phyloP scores from a whole-genome alignment of 2,888 invertebrate genomes.

The Himalopsyche japonica region DNA sequence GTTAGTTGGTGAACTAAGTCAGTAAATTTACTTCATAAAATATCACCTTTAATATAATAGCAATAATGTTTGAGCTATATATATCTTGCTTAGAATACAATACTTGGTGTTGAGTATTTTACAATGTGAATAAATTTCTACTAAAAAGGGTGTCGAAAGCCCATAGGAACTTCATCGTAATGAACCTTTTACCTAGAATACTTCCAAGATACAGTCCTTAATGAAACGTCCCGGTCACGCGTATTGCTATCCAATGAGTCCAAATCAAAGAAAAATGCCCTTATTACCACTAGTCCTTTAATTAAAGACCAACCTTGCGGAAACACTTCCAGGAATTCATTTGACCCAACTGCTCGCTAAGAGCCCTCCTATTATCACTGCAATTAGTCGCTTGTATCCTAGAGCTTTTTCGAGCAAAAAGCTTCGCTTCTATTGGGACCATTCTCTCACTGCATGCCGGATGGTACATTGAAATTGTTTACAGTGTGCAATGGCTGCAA shows the following conservation, averaged over 20 bases:
- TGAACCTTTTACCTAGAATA: neutral
- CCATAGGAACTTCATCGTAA: neutral
- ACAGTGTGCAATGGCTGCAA: neutral
- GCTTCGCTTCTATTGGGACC: neutral
- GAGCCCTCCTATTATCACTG: slow-evolving; percentile 18
- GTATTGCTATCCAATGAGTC: neutral
- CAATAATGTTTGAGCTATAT: no score
- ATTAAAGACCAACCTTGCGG: neutral
- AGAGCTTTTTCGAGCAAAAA: neutral
- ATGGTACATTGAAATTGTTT: neutral
- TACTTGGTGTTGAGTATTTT: no score
- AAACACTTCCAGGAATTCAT: neutral
- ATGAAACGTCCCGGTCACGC: neutral
- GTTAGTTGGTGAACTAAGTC: no score
- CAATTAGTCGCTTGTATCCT: slow-evolving; percentile 22
- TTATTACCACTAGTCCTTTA: neutral
- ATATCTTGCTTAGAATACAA: no score
- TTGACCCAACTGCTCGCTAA: neutral
- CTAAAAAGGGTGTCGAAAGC: neutral
- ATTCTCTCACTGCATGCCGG: neutral
- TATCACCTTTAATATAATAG: no score
- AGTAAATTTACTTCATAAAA: no score
- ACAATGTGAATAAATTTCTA: neutral
- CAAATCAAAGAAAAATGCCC: slow-evolving; percentile 3
- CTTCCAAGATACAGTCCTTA: neutral